Percentiles rank a stretch among this genome's conserved stretches.
Conservation (phyloP, 1,140 invertebrate genomes). For the Sarcophaga bullata region DNA sequence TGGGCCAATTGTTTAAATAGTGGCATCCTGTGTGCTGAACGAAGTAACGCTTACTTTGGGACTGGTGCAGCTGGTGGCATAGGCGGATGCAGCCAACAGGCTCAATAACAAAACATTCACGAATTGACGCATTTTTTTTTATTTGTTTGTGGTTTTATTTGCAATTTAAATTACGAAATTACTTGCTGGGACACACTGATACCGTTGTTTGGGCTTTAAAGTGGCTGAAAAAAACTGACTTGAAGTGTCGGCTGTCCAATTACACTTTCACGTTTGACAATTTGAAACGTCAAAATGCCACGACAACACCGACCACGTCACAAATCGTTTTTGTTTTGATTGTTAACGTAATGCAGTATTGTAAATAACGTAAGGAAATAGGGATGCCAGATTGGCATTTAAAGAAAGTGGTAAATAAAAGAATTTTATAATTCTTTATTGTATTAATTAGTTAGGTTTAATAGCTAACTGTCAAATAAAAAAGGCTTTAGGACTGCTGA, state of each 20-base stretch:
- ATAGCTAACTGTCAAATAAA: no score
- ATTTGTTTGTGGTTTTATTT: constrained; percentile 37
- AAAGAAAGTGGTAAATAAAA: not conserved
- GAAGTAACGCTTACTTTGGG: constrained; percentile 74
- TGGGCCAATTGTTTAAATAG: constrained; percentile 85
- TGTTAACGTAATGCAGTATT: not conserved
- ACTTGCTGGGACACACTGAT: not conserved
- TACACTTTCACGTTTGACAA: constrained; percentile 28
- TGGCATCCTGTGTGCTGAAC: constrained; percentile 92
- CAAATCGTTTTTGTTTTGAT: constrained; percentile 26
- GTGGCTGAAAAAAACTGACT: constrained; percentile 9
- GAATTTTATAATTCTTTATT: not conserved
- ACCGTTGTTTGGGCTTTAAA: not conserved
- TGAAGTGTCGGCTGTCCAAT: constrained; percentile 10
- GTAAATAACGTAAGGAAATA: not conserved
- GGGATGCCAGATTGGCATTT: not conserved
- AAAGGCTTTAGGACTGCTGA: no score
- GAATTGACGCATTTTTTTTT: constrained; percentile 53
- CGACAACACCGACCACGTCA: constrained; percentile 42
- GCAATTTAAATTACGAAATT: constrained; percentile 8
- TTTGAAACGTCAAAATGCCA: constrained; percentile 40
- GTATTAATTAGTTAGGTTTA: not conserved
- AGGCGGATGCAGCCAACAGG: constrained; percentile 42
- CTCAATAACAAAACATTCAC: constrained; percentile 51
- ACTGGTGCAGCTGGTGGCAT: constrained; percentile 67